Conservation (phyloP, 2,888 invertebrate species). For the Hypsopygia costalis region DNA sequence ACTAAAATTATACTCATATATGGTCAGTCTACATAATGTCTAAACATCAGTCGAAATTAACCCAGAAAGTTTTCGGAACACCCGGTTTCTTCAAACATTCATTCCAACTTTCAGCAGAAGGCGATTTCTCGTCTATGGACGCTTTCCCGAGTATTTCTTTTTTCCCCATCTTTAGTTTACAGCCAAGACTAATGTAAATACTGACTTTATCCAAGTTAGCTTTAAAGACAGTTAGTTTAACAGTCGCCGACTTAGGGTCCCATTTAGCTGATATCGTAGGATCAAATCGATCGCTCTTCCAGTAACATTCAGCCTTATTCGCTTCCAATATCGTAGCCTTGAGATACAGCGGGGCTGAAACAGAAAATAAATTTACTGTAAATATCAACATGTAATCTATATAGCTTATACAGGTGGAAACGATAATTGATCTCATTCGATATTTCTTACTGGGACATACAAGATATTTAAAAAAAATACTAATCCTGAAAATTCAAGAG, state of each 20-base stretch:
- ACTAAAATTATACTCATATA: no score
- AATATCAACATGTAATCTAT: no score
- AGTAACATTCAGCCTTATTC: slow-evolving; percentile 79
- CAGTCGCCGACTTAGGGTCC: slow-evolving; percentile 83
- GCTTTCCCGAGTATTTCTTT: slow-evolving; percentile 85
- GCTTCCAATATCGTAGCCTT: slow-evolving; percentile 88
- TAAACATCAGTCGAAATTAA: slow-evolving; percentile 72
- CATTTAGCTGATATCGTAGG: slow-evolving; percentile 90
- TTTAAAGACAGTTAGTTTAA: slow-evolving; percentile 82
- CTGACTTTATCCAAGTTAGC: slow-evolving; percentile 82
- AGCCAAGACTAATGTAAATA: slow-evolving; percentile 83
- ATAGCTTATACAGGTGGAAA: no score
- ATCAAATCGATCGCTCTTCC: slow-evolving; percentile 88
- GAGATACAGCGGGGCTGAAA: slow-evolving; percentile 84
- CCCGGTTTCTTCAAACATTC: slow-evolving; percentile 79
- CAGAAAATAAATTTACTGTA: neutral
- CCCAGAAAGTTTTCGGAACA: slow-evolving; percentile 80
- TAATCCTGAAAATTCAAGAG: no score
- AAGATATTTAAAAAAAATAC: no score
- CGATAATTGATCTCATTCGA: no score
- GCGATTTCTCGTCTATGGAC: slow-evolving; percentile 82
- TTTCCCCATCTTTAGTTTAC: slow-evolving; percentile 84
- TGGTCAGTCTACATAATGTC: neutral
- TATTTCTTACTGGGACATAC: no score
- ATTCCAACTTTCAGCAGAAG: slow-evolving; percentile 81